A percentile compares a stretch with the other conserved stretches of the same genome.
Evolutionary conservation across 2,888 invertebrate species (phyloP).

Genomic region (Leptopilina syphax): DNA sequence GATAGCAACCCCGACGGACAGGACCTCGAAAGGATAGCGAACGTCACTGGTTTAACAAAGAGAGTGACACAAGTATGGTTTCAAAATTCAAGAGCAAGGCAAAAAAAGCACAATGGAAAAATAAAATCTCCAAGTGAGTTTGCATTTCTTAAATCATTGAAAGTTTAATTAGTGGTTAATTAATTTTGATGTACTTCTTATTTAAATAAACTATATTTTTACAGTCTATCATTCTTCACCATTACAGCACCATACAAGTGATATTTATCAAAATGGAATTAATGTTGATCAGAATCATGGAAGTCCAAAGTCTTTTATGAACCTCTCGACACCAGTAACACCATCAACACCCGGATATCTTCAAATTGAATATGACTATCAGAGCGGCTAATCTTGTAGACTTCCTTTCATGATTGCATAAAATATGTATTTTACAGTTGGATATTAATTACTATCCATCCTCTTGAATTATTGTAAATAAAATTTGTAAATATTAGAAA

Average conservation of each 20-base stretch:
- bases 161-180: not conserved
- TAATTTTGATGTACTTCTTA: not conserved
- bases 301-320: conserved; percentile 70
- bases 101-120: conserved; percentile 94
- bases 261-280: conserved; percentile 65
- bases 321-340: conserved; percentile 69
- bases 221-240: conserved; percentile 71
- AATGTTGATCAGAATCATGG: conserved; percentile 71
- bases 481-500: too few species aligned
- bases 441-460: not conserved
- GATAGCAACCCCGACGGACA: conserved; percentile 99
- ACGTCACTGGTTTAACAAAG: conserved; percentile 97
- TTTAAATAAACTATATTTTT: conserved; percentile 20
- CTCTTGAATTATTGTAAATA: too few species aligned
- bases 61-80: conserved; percentile 98
- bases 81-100: conserved; percentile 95
- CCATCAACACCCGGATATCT: conserved; percentile 70
- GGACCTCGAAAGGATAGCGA: conserved; percentile 97
- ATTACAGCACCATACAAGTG: conserved; percentile 68
- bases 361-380: conserved; percentile 70
- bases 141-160: conserved; percentile 39
- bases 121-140: conserved; percentile 86
- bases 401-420: not conserved
- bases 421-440: not conserved
- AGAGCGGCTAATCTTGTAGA: conserved; percentile 60